Evolutionary conservation across 2,797 vertebrate species (phyloP).

Genomic region (Acanthiza pusilla): DNA sequence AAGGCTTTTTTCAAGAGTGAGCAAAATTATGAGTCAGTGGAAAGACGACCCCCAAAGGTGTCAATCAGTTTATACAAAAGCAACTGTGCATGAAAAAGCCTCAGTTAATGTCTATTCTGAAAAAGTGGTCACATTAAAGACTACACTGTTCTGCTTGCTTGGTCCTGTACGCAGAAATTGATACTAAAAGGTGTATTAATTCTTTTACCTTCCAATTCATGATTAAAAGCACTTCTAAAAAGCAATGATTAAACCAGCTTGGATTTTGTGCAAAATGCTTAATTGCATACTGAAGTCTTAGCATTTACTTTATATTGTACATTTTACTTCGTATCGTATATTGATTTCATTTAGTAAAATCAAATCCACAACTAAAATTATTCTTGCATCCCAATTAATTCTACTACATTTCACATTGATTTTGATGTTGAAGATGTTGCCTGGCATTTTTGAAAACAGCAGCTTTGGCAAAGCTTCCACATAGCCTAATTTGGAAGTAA

Average conservation of each 20-base stretch:
- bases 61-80: conserved; percentile 91
- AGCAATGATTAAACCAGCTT: background rate
- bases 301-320: background rate
- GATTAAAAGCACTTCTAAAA: background rate
- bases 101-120: conserved; percentile 76
- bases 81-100: conserved; percentile 89
- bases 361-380: background rate
- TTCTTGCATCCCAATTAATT: background rate
- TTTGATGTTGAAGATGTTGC: background rate
- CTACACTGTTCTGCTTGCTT: background rate
- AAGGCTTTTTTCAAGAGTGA: conserved; percentile 74
- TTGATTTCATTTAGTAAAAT: background rate
- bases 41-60: conserved; percentile 83
- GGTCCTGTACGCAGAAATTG: background rate
- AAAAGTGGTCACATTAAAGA: conserved; percentile 61
- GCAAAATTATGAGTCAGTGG: conserved; percentile 84
- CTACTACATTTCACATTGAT: background rate
- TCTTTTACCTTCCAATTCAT: background rate
- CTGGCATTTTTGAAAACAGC: background rate
- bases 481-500: background rate
- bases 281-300: background rate
- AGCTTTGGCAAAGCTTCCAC: background rate
- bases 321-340: background rate
- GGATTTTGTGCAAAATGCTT: background rate
- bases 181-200: background rate